A percentile compares a stretch with the other conserved stretches of the same genome.
phyloP scores from a whole-genome alignment of 2,888 invertebrate species.

The Plutella xylostella region DNA sequence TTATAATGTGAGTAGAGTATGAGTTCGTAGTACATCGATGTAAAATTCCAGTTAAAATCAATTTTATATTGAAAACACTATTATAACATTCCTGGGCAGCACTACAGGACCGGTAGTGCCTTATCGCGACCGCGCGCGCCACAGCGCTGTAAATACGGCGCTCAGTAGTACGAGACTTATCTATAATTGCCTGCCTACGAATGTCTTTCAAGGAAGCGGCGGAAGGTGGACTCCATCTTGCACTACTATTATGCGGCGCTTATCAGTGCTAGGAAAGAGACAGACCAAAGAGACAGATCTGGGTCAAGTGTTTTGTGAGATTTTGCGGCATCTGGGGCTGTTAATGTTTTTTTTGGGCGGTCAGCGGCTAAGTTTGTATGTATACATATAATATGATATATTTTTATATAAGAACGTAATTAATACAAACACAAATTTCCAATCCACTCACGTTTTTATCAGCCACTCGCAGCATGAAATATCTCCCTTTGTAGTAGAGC shows the following conservation, averaged over 20 bases:
- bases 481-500: constrained; percentile 95
- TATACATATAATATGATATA: too few relatives aligned
- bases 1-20: too few relatives aligned
- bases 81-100: too few relatives aligned
- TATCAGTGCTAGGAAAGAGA: constrained; percentile 30
- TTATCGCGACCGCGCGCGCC: constrained; percentile 21
- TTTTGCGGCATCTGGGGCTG: constrained; percentile 10
- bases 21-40: too few relatives aligned
- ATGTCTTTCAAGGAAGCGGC: constrained; percentile 63
- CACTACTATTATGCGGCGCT: constrained; percentile 43
- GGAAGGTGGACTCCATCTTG: constrained; percentile 57
- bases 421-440: background rate
- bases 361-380: too few relatives aligned
- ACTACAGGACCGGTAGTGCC: background rate
- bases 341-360: background rate
- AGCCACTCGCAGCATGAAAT: constrained; percentile 95
- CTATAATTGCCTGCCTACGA: constrained; percentile 66
- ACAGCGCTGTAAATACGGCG: constrained; percentile 57
- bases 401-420: too few relatives aligned
- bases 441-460: constrained; percentile 90
- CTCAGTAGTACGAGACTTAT: constrained; percentile 62
- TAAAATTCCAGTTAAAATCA: too few relatives aligned
- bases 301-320: constrained; percentile 46
- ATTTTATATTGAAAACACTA: too few relatives aligned
- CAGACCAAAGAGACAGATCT: constrained; percentile 40